Base-by-base conservation (phyloP, 2,888 invertebrate genomes). In the Drosophila paranaensis region DNA sequence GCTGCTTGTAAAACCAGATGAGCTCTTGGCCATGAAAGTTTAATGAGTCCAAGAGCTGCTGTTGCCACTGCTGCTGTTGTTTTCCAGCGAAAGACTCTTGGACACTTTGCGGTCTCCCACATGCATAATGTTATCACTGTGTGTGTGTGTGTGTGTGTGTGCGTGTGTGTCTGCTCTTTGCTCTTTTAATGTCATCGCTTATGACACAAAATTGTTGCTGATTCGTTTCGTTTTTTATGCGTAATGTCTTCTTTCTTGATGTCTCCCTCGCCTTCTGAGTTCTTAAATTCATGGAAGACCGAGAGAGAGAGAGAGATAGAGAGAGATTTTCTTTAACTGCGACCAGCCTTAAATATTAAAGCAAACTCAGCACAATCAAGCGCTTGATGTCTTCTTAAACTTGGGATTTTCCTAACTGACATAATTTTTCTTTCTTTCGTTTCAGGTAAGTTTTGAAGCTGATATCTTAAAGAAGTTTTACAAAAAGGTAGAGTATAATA, bases 201-300 rank as follows among this genome's bases (percentile, higher is more conserved):
- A 83, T 80, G 77, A 63, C 56, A 62, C 71, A 66, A 83, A 80
- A 77, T 80, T 83, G 77, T 81, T 80, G 77, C 80, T 83, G 80
- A 82, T 80, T 80, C 74, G 55, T 45, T 82, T 73, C 69, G 55
- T 77, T 82, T 82, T 68, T 68, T 68, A 68, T 73, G 82, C 67
- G 43, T 62, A 60, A 78, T 67, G 66, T 43, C 53, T 60, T 63
- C 55, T 51, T 43, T 39, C 42, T 54, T 58, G 54, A 40, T 60
- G 51, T 37, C 35, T 0, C n/a, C 9, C 43, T 11, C 43, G 9
- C 53, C 53, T 14, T 50, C 45, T 33, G 27, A 39, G 9, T 40
- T 33, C n/a, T 16, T 11, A 11, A 20, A 20, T 20, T 20, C 20
- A 20, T 20, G 20, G 20, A 2, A 2, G 20, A 20, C 20, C 2